phyloP scores from a whole-genome alignment of 2,888 invertebrate species.

The Therioaphis trifolii region DNA sequence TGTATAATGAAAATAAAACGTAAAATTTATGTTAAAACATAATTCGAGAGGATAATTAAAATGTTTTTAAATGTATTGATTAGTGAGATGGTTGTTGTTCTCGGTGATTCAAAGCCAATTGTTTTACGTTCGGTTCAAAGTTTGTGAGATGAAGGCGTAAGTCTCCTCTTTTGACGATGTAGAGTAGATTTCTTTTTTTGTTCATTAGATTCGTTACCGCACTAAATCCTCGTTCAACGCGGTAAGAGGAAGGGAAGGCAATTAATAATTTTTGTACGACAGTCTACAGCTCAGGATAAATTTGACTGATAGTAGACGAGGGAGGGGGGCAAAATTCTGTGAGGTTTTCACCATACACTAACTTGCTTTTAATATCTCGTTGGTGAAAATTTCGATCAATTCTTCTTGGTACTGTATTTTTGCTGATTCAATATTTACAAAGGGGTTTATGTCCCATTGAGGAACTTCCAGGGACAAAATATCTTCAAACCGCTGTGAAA shows the following conservation, averaged over 20 bases:
- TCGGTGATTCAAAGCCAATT: too few relatives aligned
- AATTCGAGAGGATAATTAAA: too few relatives aligned
- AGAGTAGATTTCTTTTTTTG: not conserved
- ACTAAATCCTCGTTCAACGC: not conserved
- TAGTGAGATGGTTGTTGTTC: too few relatives aligned
- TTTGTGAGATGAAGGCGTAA: too few relatives aligned
- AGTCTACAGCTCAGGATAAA: too few relatives aligned
- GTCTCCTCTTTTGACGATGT: too few relatives aligned
- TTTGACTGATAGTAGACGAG: not conserved
- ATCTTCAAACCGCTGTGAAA: not conserved
- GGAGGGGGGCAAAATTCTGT: not conserved
- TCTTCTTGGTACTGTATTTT: not conserved
- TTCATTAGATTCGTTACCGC: not conserved
- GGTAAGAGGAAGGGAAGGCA: not conserved
- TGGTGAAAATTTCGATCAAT: not conserved
- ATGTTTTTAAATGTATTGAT: too few relatives aligned
- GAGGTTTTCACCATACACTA: not conserved
- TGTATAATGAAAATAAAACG: too few relatives aligned
- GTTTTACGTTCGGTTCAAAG: too few relatives aligned
- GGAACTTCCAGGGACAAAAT: not conserved
- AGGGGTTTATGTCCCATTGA: not conserved
- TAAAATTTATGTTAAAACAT: too few relatives aligned
- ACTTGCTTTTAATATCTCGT: not conserved
- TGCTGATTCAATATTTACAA: constrained; percentile 2
- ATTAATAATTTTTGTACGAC: not conserved